Evolutionary conservation across 2,888 invertebrate genomes (phyloP), one percentile per base, ranked within the genome.

Genomic region (Helobdella robusta): DNA sequence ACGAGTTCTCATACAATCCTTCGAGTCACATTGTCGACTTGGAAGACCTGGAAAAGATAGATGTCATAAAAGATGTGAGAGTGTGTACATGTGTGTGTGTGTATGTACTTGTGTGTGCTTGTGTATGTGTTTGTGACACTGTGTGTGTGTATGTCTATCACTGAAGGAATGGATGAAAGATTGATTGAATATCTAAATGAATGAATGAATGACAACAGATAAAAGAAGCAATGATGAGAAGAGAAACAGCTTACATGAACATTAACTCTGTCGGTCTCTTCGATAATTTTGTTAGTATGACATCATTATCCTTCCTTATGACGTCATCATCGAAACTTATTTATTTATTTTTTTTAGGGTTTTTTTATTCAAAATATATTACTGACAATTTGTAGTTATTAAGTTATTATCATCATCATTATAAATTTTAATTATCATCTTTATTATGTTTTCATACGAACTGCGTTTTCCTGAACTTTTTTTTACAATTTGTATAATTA

Each of bases 241-340:
- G 71, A 59, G 56, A 65, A 56, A 64, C 69, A 30, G 69, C 70
- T 58, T 50, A 68, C 60, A 25, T 71, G 65, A 59, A 46, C 59
- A 69, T 73, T 69, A 67, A 70, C 46, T 70, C 71, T 25, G 69
- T 69, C 52, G 59, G 66, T 70, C 71, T 75, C 73, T 64, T 74
- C 74, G 70, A 77, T 69, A 59, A 72, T 64, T 68, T 71, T 69
- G 73, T 73, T 62, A 63, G 68, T 5, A 18, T 0, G 25, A n/a
- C 11, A n/a, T 28, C 8, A 54, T 56, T 48, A 61, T n/a, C 28
- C 35, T 2, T n/a, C 1, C 28, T 28, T 58, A 20, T 15, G 11
- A 8, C 25, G 20, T 58, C 11, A 6, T 15, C 20, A 36, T 36
- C 5, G 6, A 34, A 11, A 6, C 28, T 64, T 18, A 54, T n/a